Evolutionary conservation across 2,113 vertebrate genomes (phyloP).

Genomic region (Cheirogaleus medius): DNA sequence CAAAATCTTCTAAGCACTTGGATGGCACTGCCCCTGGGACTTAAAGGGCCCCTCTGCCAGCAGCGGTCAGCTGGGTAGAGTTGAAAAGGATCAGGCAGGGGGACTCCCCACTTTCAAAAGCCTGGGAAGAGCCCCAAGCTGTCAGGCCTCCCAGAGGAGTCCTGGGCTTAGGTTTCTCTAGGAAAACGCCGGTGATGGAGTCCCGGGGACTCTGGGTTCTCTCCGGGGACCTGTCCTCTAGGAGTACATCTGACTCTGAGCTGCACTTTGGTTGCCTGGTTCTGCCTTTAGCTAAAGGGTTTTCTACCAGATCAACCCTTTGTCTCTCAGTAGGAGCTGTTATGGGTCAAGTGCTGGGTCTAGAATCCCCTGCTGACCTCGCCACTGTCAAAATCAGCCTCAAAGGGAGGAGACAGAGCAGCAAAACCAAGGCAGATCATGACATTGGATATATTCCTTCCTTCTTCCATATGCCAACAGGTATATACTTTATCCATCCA

Average conservation of each 20-base stretch:
- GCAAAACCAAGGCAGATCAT: not conserved
- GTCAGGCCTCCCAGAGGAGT: not conserved
- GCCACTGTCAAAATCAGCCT: not conserved
- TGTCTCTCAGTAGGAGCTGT: not conserved
- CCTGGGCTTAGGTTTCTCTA: not conserved
- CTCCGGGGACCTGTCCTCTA: not conserved
- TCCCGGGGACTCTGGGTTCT: not conserved
- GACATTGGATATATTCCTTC: accelerated
- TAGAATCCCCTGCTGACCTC: too few species aligned
- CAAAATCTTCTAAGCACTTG: not conserved
- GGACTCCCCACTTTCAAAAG: not conserved
- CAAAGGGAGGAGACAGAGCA: not conserved
- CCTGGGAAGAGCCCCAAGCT: not conserved
- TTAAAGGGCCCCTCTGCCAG: not conserved
- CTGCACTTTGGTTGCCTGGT: not conserved
- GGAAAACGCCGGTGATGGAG: not conserved
- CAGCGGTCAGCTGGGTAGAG: not conserved
- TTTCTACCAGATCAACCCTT: not conserved
- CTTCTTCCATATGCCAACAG: accelerated
- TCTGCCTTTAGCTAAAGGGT: not conserved
- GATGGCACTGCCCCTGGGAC: not conserved
- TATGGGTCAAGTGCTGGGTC: not conserved
- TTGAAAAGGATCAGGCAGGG: not conserved
- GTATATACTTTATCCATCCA: accelerated
- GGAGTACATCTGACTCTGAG: not conserved